These are phyloP conservation scores for Poecilia latipinna DNA, from an alignment of 2,113 vertebrate species.

Conservation along the genomic window DNA sequence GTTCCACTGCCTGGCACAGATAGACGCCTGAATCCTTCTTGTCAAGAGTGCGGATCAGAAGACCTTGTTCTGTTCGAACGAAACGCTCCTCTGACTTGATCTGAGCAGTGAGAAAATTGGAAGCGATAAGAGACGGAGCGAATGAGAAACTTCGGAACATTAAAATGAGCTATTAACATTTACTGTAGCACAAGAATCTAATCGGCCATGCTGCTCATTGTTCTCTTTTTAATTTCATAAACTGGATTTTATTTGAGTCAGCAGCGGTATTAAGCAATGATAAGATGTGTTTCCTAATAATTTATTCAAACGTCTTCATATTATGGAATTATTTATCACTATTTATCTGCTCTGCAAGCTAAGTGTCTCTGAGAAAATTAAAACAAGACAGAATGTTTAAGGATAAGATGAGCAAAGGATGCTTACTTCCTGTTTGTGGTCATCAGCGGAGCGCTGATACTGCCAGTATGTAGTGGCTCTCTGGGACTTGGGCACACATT, in stretches of 20 bases:
- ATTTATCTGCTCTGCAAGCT: neutral
- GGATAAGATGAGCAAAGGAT: neutral
- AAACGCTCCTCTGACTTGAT: constrained; percentile 87
- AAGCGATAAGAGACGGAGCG: neutral
- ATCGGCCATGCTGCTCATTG: neutral
- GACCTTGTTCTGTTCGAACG: constrained; percentile 91
- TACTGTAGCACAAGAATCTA: neutral
- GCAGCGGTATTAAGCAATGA: neutral
- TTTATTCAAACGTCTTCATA: neutral
- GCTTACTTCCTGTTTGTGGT: constrained; percentile 92
- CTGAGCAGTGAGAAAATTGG: constrained; percentile 66
- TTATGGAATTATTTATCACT: neutral
- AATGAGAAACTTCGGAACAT: constrained; percentile 16
- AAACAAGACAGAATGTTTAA: neutral
- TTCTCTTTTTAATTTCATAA: constrained; percentile 9
- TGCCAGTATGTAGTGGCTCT: constrained; percentile 92
- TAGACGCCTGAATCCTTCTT: constrained; percentile 90
- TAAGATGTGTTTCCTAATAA: neutral
- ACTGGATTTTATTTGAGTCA: neutral
- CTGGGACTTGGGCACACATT: constrained; percentile 96
- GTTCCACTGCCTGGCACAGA: constrained; percentile 93
- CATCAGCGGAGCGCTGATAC: constrained; percentile 88
- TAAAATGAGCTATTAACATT: constrained; percentile 1
- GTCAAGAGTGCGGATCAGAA: constrained; percentile 89
- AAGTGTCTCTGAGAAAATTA: neutral